phyloP scores from a whole-genome alignment of 2,797 vertebrate species.

The Eidolon dupreanum region DNA sequence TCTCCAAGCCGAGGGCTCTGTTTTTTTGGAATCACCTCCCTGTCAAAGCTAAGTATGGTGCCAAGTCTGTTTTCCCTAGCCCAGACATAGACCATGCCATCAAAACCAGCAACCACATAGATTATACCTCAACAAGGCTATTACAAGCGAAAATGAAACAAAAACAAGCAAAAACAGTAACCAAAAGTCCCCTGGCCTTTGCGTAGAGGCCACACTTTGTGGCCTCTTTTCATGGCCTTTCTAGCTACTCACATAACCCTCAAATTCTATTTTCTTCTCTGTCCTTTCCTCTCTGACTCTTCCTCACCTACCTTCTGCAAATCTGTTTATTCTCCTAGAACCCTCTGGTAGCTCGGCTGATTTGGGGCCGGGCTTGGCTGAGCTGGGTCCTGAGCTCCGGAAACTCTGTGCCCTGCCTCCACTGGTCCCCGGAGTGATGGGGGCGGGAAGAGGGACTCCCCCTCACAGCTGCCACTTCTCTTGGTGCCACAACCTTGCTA shows the following conservation, averaged over 20 bases:
- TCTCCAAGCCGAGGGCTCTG: not conserved
- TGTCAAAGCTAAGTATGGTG: not conserved
- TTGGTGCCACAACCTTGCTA: not conserved
- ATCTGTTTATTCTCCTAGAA: not conserved
- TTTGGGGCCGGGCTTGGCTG: not conserved
- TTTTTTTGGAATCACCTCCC: not conserved
- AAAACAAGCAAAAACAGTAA: not conserved
- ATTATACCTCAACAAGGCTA: not conserved
- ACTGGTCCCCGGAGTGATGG: not conserved
- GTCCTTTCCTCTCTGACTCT: not conserved
- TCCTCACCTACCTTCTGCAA: not conserved
- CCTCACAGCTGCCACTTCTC: not conserved
- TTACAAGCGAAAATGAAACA: not conserved
- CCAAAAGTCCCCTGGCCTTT: not conserved
- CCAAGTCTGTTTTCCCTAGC: not conserved
- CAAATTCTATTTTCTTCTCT: not conserved
- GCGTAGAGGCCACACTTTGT: not conserved
- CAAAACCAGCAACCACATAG: not conserved
- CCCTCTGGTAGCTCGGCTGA: not conserved
- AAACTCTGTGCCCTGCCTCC: not conserved
- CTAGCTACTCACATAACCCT: not conserved
- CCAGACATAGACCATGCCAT: not conserved
- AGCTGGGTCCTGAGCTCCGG: not conserved
- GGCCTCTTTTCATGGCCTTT: not conserved
- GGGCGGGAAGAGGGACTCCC: not conserved